Percentiles rank a stretch among this genome's conserved stretches.
Evolutionary conservation across 2,797 vertebrate species (phyloP).

Genomic region (Rhynchotus rufescens): DNA sequence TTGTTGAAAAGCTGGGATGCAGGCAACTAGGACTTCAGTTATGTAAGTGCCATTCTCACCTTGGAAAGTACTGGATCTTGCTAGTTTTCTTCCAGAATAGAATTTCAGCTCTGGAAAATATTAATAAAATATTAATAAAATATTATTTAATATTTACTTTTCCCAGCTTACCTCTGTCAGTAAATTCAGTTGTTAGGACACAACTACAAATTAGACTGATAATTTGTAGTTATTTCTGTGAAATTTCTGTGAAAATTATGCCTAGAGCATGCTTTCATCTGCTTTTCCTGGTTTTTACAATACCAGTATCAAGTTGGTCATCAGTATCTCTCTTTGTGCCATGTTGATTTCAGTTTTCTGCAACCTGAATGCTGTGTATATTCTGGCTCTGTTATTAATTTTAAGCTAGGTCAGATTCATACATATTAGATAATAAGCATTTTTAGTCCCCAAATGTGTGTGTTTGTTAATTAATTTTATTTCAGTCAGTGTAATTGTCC

Average conservation of each 20-base stretch:
- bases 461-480: conserved; percentile 64
- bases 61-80: background rate
- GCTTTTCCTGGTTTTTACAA: background rate
- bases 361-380: background rate
- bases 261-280: conserved; percentile 38
- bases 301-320: conserved; percentile 20
- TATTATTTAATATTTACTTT: conserved; percentile 58
- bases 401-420: conserved; percentile 64
- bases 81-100: conserved; percentile 21
- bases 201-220: conserved; percentile 44
- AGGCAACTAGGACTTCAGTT: conserved; percentile 55
- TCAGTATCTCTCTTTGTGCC: conserved; percentile 19
- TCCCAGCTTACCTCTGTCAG: conserved; percentile 45
- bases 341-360: conserved; percentile 47
- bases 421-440: conserved; percentile 61
- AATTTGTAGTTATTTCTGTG: too few relatives aligned
- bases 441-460: conserved; percentile 63
- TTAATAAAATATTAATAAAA: conserved; percentile 22
- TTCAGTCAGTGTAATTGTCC: conserved; percentile 63
- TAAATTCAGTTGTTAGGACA: conserved; percentile 59
- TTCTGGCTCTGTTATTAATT: conserved; percentile 53
- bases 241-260: conserved; percentile 57
- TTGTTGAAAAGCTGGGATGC: background rate
- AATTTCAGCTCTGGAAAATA: conserved; percentile 14
- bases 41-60: background rate